These are phyloP conservation scores for Arremon aurantiirostris DNA, from an alignment of 2,797 vertebrate genomes.

Conservation along the genomic window DNA sequence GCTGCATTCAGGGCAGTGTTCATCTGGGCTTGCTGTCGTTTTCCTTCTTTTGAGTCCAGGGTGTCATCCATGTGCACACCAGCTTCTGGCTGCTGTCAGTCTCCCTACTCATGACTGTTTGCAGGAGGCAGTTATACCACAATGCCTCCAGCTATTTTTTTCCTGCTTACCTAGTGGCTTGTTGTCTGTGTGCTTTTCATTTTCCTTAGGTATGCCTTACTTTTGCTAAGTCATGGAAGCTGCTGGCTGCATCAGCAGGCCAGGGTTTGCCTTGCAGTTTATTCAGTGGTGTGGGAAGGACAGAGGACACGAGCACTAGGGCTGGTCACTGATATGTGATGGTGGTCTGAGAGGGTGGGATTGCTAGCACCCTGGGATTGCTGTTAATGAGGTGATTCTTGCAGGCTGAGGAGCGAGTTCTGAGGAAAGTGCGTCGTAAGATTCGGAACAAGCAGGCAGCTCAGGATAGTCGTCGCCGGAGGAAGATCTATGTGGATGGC, in stretches of 20 bases:
- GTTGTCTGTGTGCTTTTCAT: not conserved
- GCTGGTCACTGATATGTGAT: too few relatives aligned
- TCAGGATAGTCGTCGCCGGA: conserved; percentile 87
- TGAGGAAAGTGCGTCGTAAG: conserved; percentile 87
- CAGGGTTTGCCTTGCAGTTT: not conserved
- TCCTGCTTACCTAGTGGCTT: not conserved
- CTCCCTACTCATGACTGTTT: not conserved
- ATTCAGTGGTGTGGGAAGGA: not conserved
- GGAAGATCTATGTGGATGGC: conserved; percentile 86
- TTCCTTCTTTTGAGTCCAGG: accelerated
- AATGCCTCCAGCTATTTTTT: not conserved
- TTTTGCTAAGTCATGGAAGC: accelerated
- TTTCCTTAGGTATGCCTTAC: not conserved
- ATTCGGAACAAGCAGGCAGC: conserved; percentile 91
- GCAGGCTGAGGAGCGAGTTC: conserved; percentile 84
- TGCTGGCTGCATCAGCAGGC: not conserved
- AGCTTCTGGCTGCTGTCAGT: not conserved
- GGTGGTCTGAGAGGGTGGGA: not conserved
- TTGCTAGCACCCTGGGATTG: accelerated
- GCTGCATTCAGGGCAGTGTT: not conserved
- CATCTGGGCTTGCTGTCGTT: not conserved
- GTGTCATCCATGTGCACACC: accelerated
- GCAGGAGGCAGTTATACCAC: not conserved
- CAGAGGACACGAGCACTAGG: accelerated
- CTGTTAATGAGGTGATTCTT: not conserved